phyloP scores from a whole-genome alignment of 2,113 vertebrate species.

The Sceloporus tristichus region DNA sequence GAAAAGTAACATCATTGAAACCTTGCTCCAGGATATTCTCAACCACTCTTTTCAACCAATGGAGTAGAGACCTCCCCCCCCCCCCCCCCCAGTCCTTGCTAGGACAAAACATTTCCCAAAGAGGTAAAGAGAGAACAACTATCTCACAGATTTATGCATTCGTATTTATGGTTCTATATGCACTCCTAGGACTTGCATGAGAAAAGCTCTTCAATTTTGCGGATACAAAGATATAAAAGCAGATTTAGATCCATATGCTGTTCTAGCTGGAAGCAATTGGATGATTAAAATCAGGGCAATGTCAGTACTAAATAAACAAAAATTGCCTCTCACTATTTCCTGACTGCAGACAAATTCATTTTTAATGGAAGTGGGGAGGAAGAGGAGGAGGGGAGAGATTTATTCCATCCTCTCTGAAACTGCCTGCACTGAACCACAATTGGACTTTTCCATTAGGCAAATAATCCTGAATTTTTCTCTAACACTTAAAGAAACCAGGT shows the following conservation, averaged over 20 bases:
- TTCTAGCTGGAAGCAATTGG: background rate
- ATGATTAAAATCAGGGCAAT: background rate
- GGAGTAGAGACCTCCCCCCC: background rate
- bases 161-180: background rate
- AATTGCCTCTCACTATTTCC: background rate
- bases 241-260: background rate
- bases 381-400: background rate
- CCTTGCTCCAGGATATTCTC: fast-evolving
- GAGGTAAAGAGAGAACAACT: background rate
- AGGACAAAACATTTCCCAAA: conserved; percentile 9
- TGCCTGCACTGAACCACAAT: fast-evolving
- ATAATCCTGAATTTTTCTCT: background rate
- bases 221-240: conserved; percentile 18
- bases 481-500: background rate
- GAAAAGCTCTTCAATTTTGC: background rate
- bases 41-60: background rate
- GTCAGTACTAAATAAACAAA: background rate
- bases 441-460: background rate
- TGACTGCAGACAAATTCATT: background rate
- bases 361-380: fast-evolving
- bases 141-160: background rate
- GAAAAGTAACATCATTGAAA: background rate
- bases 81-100: background rate
- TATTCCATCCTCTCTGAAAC: background rate
- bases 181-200: background rate